Conservation (phyloP, 2,888 invertebrate genomes). For the Thera britannica region DNA sequence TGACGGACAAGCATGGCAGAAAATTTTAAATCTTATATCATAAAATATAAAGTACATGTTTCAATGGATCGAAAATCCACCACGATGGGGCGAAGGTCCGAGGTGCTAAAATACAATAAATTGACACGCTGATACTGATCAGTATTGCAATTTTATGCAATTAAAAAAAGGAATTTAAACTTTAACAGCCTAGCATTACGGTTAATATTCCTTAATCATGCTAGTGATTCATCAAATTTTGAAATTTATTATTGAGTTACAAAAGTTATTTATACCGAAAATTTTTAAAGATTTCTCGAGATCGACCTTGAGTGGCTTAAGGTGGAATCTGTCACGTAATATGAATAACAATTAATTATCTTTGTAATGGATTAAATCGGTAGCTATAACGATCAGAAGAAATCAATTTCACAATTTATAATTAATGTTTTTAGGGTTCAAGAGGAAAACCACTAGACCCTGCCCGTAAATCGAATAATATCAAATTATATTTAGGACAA, state of each 20-base stretch:
- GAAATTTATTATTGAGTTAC: slow-evolving; percentile 46
- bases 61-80: too few species aligned
- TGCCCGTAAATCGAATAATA: too few species aligned
- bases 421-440: not conserved
- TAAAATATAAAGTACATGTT: too few species aligned
- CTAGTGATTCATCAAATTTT: slow-evolving; percentile 38
- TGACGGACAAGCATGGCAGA: too few species aligned
- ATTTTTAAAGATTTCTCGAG: slow-evolving; percentile 28
- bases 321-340: slow-evolving; percentile 24
- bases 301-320: slow-evolving; percentile 40
- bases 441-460: too few species aligned
- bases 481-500: too few species aligned
- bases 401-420: slow-evolving; percentile 10
- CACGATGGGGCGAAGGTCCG: too few species aligned
- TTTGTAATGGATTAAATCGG: slow-evolving; percentile 24
- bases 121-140: too few species aligned
- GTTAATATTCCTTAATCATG: not conserved
- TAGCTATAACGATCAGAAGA: slow-evolving; percentile 15
- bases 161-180: slow-evolving; percentile 4
- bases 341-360: slow-evolving; percentile 34
- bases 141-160: not conserved
- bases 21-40: too few species aligned
- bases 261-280: slow-evolving; percentile 44
- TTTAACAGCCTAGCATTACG: slow-evolving; percentile 10
- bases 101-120: too few species aligned